These are phyloP conservation scores for Phortica magna DNA, from an alignment of 2,888 invertebrate genomes.

Conservation along the genomic window DNA sequence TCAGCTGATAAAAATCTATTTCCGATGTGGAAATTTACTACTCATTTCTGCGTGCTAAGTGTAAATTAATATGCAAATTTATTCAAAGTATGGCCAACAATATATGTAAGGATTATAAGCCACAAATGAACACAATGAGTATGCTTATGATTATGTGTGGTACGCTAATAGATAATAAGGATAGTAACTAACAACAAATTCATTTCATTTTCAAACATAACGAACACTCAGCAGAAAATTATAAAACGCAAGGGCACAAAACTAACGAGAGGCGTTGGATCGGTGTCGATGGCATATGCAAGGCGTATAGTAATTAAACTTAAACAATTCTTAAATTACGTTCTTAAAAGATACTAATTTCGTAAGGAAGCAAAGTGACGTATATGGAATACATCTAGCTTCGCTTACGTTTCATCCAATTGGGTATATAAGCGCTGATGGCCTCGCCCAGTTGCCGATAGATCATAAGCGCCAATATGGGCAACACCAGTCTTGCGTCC, in stretches of 20 bases:
- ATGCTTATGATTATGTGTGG: neutral
- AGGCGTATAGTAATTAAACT: neutral
- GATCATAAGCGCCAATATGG: slow-evolving; percentile 86
- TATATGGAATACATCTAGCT: slow-evolving; percentile 52
- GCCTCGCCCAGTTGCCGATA: slow-evolving; percentile 87
- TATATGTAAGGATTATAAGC: slow-evolving; percentile 54
- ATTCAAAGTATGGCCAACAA: slow-evolving; percentile 31
- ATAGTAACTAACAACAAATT: slow-evolving; percentile 7
- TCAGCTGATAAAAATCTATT: slow-evolving; percentile 10
- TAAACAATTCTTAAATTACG: slow-evolving; percentile 45
- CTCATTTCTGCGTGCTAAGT: neutral
- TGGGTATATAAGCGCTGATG: slow-evolving; percentile 81
- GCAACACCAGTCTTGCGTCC: slow-evolving; percentile 88
- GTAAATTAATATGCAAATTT: neutral
- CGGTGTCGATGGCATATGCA: neutral
- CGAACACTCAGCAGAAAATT: slow-evolving; percentile 53
- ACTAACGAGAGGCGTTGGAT: neutral
- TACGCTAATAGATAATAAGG: neutral
- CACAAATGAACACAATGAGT: slow-evolving; percentile 61
- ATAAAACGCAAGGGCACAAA: slow-evolving; percentile 42
- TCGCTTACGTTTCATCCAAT: slow-evolving; percentile 79
- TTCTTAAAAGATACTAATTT: slow-evolving; percentile 65
- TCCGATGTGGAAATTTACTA: slow-evolving; percentile 27
- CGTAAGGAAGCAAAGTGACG: slow-evolving; percentile 51
- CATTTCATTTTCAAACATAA: slow-evolving; percentile 34